Percentiles rank a stretch among this genome's conserved stretches.
Evolutionary conservation across 1,140 invertebrate genomes (phyloP).

Genomic region (Atta texana): DNA sequence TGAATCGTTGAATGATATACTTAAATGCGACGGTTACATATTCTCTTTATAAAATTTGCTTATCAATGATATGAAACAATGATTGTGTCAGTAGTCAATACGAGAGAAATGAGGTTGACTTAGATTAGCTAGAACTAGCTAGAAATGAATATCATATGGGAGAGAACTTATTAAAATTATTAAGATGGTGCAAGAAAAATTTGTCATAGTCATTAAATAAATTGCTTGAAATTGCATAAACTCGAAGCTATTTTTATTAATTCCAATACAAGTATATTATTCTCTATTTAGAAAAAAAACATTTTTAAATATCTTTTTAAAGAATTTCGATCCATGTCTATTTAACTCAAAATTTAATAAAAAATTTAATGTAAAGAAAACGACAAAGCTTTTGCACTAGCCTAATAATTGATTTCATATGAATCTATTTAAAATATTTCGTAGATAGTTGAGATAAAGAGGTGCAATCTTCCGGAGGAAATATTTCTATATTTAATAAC

Average conservation of each 20-base stretch:
- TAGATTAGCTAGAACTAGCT: background rate
- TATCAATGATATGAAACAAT: background rate
- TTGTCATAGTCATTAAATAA: background rate
- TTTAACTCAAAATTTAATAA: background rate
- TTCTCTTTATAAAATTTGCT: conserved; percentile 10
- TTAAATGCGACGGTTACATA: conserved; percentile 8
- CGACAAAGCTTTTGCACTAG: background rate
- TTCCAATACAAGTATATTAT: background rate
- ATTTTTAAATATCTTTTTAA: background rate
- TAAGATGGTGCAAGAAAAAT: background rate
- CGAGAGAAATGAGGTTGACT: conserved; percentile 20
- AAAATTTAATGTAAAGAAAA: background rate
- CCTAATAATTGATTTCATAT: conserved; percentile 26
- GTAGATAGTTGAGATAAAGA: conserved; percentile 14
- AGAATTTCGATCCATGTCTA: background rate
- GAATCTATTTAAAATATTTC: conserved; percentile 20
- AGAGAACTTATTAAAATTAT: conserved; percentile 37
- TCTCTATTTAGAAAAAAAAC: background rate
- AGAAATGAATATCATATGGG: conserved; percentile 14
- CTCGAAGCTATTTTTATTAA: conserved; percentile 10
- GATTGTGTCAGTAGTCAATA: conserved; percentile 42
- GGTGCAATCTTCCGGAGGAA: conserved; percentile 4
- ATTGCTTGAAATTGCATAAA: background rate
- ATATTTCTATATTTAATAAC: conserved; percentile 40
- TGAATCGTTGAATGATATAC: background rate